phyloP scores from a whole-genome alignment of 2,888 invertebrate genomes.

The Oscheius myriophilus region DNA sequence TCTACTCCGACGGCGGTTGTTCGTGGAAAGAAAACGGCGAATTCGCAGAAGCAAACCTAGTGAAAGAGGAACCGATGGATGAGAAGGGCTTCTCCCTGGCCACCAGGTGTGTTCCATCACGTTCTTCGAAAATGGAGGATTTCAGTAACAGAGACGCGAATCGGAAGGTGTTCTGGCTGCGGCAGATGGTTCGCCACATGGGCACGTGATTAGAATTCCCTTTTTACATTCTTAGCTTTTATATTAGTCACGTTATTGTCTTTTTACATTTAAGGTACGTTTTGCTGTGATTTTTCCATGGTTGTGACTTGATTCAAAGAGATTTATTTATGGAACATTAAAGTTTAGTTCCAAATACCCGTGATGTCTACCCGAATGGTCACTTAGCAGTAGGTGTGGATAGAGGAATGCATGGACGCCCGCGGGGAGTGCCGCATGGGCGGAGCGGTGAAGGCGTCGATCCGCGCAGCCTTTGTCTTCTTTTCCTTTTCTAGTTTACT shows the following conservation, averaged over 20 bases:
- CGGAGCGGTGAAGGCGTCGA: background rate
- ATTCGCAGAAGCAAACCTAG: background rate
- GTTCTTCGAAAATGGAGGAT: background rate
- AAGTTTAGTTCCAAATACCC: background rate
- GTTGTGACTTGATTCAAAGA: background rate
- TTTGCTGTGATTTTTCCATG: no score
- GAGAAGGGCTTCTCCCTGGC: no score
- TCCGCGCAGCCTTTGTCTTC: background rate
- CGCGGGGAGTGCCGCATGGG: constrained; percentile 6
- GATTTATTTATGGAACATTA: constrained; percentile 6
- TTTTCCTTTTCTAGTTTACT: background rate
- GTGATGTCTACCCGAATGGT: background rate
- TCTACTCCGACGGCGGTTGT: constrained; percentile 32
- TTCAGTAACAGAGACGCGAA: constrained; percentile 14
- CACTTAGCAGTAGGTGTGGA: constrained; percentile 14
- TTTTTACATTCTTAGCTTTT: no score
- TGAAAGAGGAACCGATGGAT: no score
- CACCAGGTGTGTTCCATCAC: no score
- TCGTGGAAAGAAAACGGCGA: constrained; percentile 34
- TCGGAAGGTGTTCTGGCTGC: constrained; percentile 26
- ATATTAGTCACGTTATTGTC: no score
- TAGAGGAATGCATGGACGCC: constrained; percentile 20
- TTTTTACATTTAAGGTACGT: no score
- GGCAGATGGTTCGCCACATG: constrained; percentile 2
- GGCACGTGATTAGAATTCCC: no score